Evolutionary conservation across 2,113 vertebrate genomes (phyloP), one percentile per base, ranked within the genome.

Genomic region (Chunga burmeisteri): DNA sequence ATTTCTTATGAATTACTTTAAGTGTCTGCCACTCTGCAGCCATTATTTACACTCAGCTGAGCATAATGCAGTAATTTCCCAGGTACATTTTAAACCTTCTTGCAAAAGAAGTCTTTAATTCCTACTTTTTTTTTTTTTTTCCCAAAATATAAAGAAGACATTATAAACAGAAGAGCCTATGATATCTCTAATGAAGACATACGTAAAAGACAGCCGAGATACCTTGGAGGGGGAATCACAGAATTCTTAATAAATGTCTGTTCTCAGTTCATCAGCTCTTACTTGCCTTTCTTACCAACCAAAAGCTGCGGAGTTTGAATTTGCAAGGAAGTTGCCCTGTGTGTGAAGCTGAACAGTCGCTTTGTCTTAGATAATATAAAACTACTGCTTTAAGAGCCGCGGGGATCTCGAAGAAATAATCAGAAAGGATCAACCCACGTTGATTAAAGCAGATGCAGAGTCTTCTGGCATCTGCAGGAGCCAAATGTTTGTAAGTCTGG

Each of bases 361-460:
- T 58, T 82, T 77, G 63, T 92, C 79, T 61, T 81, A 63, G 32
- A 38, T 59, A 88, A 86, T 62, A 90, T 25, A 62, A 80, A 95
- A 82, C 29, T 73, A 38, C 50, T 90, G 36, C 62, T 74, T 90
- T 82, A 62, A 90, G 78, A 96, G 53, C 53, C 20, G 13, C 6
- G 1, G 84, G 30, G 29, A 72, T 95, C 79, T 90, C 58, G 93
- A 90, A 88, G 70, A 91, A 95, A 77, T 90, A 73, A 90, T 90
- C 61, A 95, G 75, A 73, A 47, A 91, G 56, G 65, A 81, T 62
- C 84, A 93, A 91, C 62, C 46, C 58, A 83, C 14, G 0, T 61
- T 92, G 81, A 96, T 92, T 90, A 92, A 96, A 96, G 94, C 85
- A 96, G 85, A 80, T 93, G 74, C 87, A 53, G 59, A 91, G 38